Base-by-base conservation (phyloP, 2,888 invertebrate genomes). In the Pheosia tremula region DNA sequence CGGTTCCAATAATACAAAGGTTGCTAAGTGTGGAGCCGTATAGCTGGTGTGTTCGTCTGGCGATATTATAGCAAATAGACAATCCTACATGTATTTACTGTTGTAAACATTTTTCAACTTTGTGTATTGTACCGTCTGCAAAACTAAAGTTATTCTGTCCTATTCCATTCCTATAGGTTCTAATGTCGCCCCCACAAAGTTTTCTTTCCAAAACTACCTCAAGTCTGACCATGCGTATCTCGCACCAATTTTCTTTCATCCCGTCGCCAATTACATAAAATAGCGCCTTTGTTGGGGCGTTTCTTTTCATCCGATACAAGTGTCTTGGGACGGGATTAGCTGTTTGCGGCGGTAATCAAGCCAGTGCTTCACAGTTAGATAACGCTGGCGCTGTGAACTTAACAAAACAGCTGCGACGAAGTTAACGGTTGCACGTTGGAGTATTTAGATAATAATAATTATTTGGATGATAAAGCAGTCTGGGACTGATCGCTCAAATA, bases 321-420 rank as follows among this genome's bases (percentile, higher is more conserved):
- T 36, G 55, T 64, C 62, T 64, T 60, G 53, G 50, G 53, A 61
- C 58, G 53, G 64, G 60, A 69, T 68, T 47, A 43, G 59, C 39
- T 66, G 67, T 68, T 72, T 72, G 66, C 57, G 60, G 60, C 59
- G 61, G 61, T 72, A 72, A 75, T 73, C 73, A 69, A 74, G 74
- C 64, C 61, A 66, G 66, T 67, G 50, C 55, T 56, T 54, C 66
- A 70, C 62, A 50, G 67, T 64, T 56, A 61, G 71, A 69, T 70
- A 69, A 68, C 67, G 67, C 66, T 75, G 71, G 67, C 67, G 67
- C 66, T 75, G 71, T 71, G 68, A 73, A 68, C 73, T 75, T 62
- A 65, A 61, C 56, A 62, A 66, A 74, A 47, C 45, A 47, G 11
- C 45, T 0, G 45, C 41, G 5, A 24, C 24, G 24, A 24, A 24